Percentiles rank a stretch among this genome's conserved stretches.
These are phyloP conservation scores for Druceiella hillmani DNA, from an alignment of 2,888 invertebrate species.

Conservation along the genomic window DNA sequence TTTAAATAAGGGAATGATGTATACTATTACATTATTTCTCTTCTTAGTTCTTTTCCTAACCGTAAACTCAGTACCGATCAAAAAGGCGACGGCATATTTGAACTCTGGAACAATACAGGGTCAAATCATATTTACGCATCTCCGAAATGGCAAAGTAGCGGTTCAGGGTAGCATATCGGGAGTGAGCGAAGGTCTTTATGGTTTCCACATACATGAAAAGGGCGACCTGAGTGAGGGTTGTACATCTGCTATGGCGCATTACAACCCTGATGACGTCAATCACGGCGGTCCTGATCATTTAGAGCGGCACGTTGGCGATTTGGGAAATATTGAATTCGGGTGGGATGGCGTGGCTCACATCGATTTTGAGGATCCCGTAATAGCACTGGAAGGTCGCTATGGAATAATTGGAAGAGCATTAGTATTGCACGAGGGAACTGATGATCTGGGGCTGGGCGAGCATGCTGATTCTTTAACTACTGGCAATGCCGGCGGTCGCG, in stretches of 20 bases:
- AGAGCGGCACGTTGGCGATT: constrained; percentile 65
- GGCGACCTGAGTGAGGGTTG: constrained; percentile 51
- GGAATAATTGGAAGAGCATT: constrained; percentile 42
- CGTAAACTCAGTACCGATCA: no score
- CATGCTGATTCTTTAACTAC: constrained; percentile 36
- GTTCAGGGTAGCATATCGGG: constrained; percentile 50
- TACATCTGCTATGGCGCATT: constrained; percentile 56
- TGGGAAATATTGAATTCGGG: constrained; percentile 62
- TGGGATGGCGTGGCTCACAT: constrained; percentile 42
- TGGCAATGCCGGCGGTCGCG: constrained; percentile 45
- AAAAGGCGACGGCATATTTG: no score
- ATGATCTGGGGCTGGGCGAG: constrained; percentile 43
- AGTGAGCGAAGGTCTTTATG: constrained; percentile 48
- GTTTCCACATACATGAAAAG: constrained; percentile 61
- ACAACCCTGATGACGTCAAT: constrained; percentile 56
- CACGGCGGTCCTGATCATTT: constrained; percentile 59
- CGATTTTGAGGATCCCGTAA: constrained; percentile 46
- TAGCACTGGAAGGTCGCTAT: constrained; percentile 38
- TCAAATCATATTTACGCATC: constrained; percentile 51
- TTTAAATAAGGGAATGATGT: no score
- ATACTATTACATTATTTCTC: no score
- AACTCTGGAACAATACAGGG: no score
- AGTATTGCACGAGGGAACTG: constrained; percentile 40
- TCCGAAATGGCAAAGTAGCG: constrained; percentile 36
- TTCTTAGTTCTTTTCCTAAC: no score